phyloP scores from a whole-genome alignment of 2,888 invertebrate genomes.

The Pseudolycoriella hygida region DNA sequence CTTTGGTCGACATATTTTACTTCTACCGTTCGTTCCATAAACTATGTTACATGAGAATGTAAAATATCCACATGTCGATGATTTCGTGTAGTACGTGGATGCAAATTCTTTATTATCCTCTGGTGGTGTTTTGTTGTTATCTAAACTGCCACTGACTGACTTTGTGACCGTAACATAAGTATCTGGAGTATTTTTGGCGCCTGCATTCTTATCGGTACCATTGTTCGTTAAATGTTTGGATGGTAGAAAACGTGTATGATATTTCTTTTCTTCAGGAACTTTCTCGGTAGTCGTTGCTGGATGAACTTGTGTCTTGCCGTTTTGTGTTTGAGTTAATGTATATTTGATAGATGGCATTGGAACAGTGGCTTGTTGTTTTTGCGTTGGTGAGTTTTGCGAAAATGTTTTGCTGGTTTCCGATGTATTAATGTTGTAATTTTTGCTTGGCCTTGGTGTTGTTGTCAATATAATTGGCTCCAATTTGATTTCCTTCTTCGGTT shows the following conservation, averaged over 20 bases:
- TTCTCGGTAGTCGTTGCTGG: slow-evolving; percentile 16
- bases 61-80: slow-evolving; percentile 73
- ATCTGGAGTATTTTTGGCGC: slow-evolving; percentile 28
- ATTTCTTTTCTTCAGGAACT: slow-evolving; percentile 25
- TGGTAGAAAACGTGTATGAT: slow-evolving; percentile 24
- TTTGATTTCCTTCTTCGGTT: slow-evolving; percentile 10
- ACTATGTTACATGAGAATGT: slow-evolving; percentile 72
- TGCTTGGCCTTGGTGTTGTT: slow-evolving; percentile 6
- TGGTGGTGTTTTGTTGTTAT: slow-evolving; percentile 37
- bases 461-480: slow-evolving; percentile 2
- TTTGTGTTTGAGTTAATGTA: slow-evolving; percentile 24
- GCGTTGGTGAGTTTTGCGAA: slow-evolving; percentile 20
- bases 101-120: slow-evolving; percentile 52
- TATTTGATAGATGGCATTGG: slow-evolving; percentile 16
- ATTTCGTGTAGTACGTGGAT: slow-evolving; percentile 69
- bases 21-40: slow-evolving; percentile 55
- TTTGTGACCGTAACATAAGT: slow-evolving; percentile 64
- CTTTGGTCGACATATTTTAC: slow-evolving; percentile 67
- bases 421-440: slow-evolving; percentile 5
- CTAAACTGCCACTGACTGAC: slow-evolving; percentile 57
- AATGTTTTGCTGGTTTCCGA: slow-evolving; percentile 14
- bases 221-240: slow-evolving; percentile 16
- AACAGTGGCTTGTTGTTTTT: slow-evolving; percentile 21
- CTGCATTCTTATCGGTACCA: slow-evolving; percentile 15
- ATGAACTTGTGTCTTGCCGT: slow-evolving; percentile 16